phyloP scores from a whole-genome alignment of 2,888 invertebrate genomes.

The Phalangium opilio region DNA sequence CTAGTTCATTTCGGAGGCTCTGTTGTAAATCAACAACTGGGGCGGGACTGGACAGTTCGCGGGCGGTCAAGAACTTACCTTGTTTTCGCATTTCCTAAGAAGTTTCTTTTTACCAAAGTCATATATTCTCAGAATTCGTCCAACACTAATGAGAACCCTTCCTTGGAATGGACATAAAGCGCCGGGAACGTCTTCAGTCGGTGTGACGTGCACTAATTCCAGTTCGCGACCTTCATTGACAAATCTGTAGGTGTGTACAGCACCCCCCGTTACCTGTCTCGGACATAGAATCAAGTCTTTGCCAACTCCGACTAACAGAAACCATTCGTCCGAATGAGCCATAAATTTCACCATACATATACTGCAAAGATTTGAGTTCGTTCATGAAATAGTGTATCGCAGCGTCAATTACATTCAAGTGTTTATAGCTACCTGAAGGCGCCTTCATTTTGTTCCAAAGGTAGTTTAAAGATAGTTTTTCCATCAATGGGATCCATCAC shows the following conservation, averaged over 20 bases:
- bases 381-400: too few relatives aligned
- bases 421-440: slow-evolving; percentile 54
- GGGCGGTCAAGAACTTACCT: slow-evolving; percentile 41
- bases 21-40: too few relatives aligned
- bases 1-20: too few relatives aligned
- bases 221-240: slow-evolving; percentile 63
- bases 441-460: slow-evolving; percentile 90
- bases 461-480: slow-evolving; percentile 55
- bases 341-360: slow-evolving; percentile 62
- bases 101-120: slow-evolving; percentile 94
- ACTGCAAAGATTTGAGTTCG: too few relatives aligned
- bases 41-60: too few relatives aligned
- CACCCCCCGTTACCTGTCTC: slow-evolving; percentile 62
- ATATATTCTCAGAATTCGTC: slow-evolving; percentile 77
- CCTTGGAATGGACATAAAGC: slow-evolving; percentile 86
- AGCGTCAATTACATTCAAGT: too few relatives aligned
- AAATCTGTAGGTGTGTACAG: slow-evolving; percentile 65
- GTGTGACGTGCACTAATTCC: slow-evolving; percentile 84
- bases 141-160: slow-evolving; percentile 76
- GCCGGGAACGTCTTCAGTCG: slow-evolving; percentile 76
- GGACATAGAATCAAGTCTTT: slow-evolving; percentile 81
- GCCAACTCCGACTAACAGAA: slow-evolving; percentile 72
- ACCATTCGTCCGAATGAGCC: slow-evolving; percentile 44
- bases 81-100: slow-evolving; percentile 93
- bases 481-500: slow-evolving; percentile 73